phyloP scores from a whole-genome alignment of 2,888 invertebrate genomes.

The Belgica antarctica region DNA sequence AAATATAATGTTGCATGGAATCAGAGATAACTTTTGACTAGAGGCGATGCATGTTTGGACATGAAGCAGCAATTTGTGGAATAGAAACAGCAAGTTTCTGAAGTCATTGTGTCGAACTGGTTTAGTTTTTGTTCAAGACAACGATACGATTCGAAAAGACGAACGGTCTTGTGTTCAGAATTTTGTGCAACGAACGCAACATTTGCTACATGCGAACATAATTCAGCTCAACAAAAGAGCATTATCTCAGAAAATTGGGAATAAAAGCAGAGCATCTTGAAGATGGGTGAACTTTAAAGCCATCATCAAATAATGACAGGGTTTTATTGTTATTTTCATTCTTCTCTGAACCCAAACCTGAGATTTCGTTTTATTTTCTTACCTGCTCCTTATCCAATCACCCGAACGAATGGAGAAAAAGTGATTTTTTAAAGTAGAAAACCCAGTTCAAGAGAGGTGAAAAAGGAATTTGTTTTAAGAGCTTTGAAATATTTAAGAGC shows the following conservation, averaged over 20 bases:
- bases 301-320: constrained; percentile 39
- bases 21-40: too few relatives aligned
- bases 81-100: too few relatives aligned
- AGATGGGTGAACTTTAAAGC: constrained; percentile 39
- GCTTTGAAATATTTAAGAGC: constrained; percentile 28
- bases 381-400: constrained; percentile 8
- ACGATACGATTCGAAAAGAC: too few relatives aligned
- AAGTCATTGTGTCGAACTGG: too few relatives aligned
- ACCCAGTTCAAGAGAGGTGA: neutral
- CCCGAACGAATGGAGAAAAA: neutral
- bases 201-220: neutral
- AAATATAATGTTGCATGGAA: too few relatives aligned
- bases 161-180: too few relatives aligned
- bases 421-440: neutral
- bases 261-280: constrained; percentile 37
- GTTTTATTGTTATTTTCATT: constrained; percentile 32
- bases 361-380: neutral
- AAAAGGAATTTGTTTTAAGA: constrained; percentile 23
- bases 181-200: neutral
- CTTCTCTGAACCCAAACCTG: neutral
- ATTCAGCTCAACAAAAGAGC: neutral
- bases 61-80: too few relatives aligned
- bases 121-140: too few relatives aligned
- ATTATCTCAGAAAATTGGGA: neutral
- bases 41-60: too few relatives aligned